Percentiles rank a stretch among this genome's conserved stretches.
phyloP scores from a whole-genome alignment of 2,113 vertebrate species.

The Chaetodon auriga region DNA sequence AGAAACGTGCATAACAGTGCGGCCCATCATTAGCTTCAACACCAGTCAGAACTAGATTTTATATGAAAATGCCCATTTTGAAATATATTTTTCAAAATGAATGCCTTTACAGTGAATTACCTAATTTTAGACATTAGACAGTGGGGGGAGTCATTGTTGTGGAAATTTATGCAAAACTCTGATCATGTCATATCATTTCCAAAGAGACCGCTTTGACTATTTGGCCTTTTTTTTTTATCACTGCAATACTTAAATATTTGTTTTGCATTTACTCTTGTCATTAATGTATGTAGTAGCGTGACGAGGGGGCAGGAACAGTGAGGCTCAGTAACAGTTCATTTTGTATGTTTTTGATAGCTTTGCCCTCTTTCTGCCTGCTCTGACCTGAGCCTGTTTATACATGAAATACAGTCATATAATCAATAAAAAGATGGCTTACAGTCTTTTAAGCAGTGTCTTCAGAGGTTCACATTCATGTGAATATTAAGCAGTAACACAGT shows the following conservation, averaged over 20 bases:
- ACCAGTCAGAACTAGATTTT: neutral
- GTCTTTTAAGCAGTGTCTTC: neutral
- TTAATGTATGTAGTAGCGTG: neutral
- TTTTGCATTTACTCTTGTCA: neutral
- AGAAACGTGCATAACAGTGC: neutral
- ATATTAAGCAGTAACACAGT: neutral
- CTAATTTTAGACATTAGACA: neutral
- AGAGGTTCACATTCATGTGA: neutral
- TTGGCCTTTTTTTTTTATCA: neutral
- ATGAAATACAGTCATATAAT: neutral
- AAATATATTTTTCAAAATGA: too few species aligned
- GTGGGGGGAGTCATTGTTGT: neutral
- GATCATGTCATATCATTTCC: neutral
- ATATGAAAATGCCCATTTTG: too few species aligned
- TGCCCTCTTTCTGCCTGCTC: neutral
- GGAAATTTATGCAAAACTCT: neutral
- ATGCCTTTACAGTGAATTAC: too few species aligned
- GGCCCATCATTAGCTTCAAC: neutral
- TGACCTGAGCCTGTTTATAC: neutral
- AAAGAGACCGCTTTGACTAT: neutral
- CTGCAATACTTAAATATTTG: neutral
- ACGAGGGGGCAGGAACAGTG: neutral
- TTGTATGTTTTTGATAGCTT: too few species aligned
- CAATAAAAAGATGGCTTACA: neutral
- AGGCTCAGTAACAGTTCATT: neutral